These are phyloP conservation scores for Electrophaes corylata DNA, from an alignment of 2,888 invertebrate species.

Conservation along the genomic window DNA sequence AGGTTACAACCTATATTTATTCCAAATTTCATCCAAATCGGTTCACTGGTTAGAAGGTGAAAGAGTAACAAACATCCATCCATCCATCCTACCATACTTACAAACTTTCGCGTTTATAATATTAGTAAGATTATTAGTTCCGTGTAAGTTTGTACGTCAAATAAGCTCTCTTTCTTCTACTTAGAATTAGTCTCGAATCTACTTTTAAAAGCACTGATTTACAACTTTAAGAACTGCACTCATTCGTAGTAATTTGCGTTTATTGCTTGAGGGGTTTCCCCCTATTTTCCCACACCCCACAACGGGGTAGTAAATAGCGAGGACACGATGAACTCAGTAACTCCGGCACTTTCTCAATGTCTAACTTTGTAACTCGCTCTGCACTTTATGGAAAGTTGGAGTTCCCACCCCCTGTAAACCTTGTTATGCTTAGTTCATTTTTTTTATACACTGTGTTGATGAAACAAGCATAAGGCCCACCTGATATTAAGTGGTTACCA, in stretches of 20 bases:
- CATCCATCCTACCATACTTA: too few species aligned
- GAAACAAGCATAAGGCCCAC: too few species aligned
- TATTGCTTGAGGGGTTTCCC: background rate
- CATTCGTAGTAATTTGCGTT: slow-evolving; percentile 28
- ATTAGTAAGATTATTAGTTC: too few species aligned
- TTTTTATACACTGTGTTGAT: too few species aligned
- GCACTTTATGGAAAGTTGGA: slow-evolving; percentile 1
- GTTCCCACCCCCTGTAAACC: background rate
- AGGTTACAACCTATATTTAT: too few species aligned
- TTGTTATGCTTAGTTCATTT: background rate
- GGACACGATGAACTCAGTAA: slow-evolving; percentile 9
- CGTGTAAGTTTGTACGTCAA: too few species aligned
- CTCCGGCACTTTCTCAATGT: slow-evolving; percentile 25
- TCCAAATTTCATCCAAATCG: too few species aligned
- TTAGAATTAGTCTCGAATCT: background rate
- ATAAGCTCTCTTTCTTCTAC: too few species aligned
- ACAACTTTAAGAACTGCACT: slow-evolving; percentile 13
- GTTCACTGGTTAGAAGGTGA: too few species aligned
- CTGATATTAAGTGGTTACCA: too few species aligned
- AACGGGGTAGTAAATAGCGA: slow-evolving; percentile 1
- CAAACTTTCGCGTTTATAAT: too few species aligned
- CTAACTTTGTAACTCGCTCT: slow-evolving; percentile 24
- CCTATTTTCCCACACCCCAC: background rate
- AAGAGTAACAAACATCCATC: too few species aligned
- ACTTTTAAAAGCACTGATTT: slow-evolving; percentile 4